These are phyloP conservation scores for Carcinoscorpius rotundicauda DNA, from an alignment of 1,140 invertebrate species.

Conservation along the genomic window DNA sequence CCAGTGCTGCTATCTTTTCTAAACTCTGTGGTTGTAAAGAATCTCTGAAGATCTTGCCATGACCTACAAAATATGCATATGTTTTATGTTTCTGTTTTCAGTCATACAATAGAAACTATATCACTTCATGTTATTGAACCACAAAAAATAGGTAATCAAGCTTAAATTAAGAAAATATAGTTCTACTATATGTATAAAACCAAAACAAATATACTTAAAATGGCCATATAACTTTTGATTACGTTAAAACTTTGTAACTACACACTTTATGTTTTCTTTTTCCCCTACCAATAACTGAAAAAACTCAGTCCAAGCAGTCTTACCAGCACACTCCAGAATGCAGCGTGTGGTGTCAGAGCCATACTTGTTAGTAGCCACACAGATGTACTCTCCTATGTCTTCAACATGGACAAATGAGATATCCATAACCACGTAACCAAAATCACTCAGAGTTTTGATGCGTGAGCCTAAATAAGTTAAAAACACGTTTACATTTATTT, in stretches of 20 bases:
- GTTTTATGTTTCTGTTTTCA: constrained; percentile 11
- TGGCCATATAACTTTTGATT: no score
- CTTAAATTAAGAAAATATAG: no score
- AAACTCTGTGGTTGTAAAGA: constrained; percentile 88
- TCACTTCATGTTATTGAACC: no score
- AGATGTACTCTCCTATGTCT: constrained; percentile 84
- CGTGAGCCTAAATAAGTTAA: constrained; percentile 47
- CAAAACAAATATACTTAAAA: no score
- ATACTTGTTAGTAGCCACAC: constrained; percentile 72
- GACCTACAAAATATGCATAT: constrained; percentile 30
- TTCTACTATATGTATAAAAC: no score
- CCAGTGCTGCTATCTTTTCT: constrained; percentile 76
- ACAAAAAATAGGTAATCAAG: no score
- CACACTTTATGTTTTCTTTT: no score
- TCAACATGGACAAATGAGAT: constrained; percentile 80
- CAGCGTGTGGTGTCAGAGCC: constrained; percentile 69
- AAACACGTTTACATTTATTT: not conserved
- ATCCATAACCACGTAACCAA: constrained; percentile 90
- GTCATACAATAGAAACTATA: no score
- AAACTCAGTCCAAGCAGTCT: not conserved
- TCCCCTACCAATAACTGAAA: no score
- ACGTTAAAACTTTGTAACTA: no score
- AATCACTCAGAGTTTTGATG: constrained; percentile 89
- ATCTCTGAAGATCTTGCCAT: constrained; percentile 77
- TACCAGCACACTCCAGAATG: constrained; percentile 17